These are phyloP conservation scores for Andrena cerasifolii DNA, from an alignment of 1,140 invertebrate species.

Conservation along the genomic window DNA sequence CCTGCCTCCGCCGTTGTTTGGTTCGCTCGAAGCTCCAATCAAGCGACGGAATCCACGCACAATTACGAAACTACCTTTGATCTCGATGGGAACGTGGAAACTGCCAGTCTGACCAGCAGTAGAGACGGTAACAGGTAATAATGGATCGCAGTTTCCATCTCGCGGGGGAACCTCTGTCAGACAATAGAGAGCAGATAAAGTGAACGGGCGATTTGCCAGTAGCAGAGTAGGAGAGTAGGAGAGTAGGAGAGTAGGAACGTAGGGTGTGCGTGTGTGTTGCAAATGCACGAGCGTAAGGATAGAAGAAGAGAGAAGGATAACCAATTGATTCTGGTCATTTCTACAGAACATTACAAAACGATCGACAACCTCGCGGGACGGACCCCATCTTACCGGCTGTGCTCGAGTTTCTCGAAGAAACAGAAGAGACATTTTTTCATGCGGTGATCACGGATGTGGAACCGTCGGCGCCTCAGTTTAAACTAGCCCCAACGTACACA, in stretches of 20 bases:
- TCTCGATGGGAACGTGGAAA: constrained; percentile 92
- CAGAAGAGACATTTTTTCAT: constrained; percentile 94
- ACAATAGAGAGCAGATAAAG: too few species aligned
- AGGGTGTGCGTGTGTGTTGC: neutral
- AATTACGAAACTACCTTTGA: constrained; percentile 93
- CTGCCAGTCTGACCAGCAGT: constrained; percentile 84
- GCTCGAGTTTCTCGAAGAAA: constrained; percentile 96
- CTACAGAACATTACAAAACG: constrained; percentile 82
- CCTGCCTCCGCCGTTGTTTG: constrained; percentile 65
- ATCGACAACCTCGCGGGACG: constrained; percentile 85
- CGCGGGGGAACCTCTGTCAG: too few species aligned
- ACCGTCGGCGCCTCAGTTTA: constrained; percentile 91
- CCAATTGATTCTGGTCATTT: neutral
- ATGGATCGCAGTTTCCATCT: neutral
- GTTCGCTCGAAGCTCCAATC: constrained; percentile 74
- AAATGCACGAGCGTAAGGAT: too few species aligned
- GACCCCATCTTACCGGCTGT: constrained; percentile 97
- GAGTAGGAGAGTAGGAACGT: too few species aligned
- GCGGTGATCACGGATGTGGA: constrained; percentile 94
- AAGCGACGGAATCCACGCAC: constrained; percentile 79
- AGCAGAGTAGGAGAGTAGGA: too few species aligned
- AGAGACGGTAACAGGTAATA: constrained; percentile 87
- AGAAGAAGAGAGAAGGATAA: neutral
- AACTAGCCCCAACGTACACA: constrained; percentile 96
- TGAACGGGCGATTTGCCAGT: too few species aligned